Percentiles rank a stretch among this genome's conserved stretches.
phyloP scores from a whole-genome alignment of 2,113 vertebrate genomes.

The Tricholaema leucomelas region DNA sequence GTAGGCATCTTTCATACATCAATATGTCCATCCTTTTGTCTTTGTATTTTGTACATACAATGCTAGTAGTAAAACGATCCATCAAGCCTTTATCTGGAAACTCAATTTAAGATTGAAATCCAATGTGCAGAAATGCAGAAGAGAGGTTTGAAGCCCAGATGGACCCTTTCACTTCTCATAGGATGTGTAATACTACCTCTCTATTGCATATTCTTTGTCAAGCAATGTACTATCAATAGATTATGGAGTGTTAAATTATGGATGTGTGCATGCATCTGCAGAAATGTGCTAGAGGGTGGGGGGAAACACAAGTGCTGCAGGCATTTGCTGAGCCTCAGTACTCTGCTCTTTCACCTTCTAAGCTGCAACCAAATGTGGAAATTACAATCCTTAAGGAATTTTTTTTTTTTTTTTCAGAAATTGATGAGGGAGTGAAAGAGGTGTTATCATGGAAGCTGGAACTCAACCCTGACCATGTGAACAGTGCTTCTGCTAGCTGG shows the following conservation, averaged over 20 bases:
- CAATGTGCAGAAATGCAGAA: background rate
- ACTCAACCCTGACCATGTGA: background rate
- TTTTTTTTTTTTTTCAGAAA: background rate
- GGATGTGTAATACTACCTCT: background rate
- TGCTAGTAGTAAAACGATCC: background rate
- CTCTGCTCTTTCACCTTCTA: background rate
- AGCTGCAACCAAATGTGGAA: background rate
- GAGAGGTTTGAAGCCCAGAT: background rate
- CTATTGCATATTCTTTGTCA: background rate
- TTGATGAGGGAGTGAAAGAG: background rate
- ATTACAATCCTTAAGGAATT: background rate
- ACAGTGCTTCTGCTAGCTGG: background rate
- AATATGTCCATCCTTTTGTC: background rate
- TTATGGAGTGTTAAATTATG: background rate
- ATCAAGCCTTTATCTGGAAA: background rate
- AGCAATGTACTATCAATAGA: background rate
- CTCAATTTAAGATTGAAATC: background rate
- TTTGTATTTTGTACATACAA: background rate
- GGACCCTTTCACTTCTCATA: background rate
- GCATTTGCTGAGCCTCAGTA: background rate
- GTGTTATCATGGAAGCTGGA: background rate
- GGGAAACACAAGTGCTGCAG: fast-evolving
- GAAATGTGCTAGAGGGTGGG: fast-evolving
- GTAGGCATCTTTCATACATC: background rate
- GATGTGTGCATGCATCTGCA: background rate